phyloP scores from a whole-genome alignment of 2,797 vertebrate species.

The Gouania willdenowi region DNA sequence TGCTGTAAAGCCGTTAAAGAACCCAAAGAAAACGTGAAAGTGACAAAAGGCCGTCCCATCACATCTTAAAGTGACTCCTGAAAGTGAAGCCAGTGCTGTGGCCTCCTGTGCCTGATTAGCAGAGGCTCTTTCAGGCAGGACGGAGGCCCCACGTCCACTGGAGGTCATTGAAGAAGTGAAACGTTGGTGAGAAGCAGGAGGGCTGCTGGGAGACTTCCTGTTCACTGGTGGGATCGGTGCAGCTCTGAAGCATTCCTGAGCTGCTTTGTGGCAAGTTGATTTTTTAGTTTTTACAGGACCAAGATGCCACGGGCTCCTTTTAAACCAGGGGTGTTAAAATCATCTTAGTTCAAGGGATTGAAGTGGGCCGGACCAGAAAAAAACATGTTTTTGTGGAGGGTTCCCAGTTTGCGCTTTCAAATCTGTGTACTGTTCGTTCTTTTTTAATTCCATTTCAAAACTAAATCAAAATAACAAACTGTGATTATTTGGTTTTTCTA shows the following conservation, averaged over 20 bases:
- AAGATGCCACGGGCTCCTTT: slow-evolving; percentile 27
- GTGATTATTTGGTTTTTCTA: too few relatives aligned
- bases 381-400: too few relatives aligned
- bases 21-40: slow-evolving; percentile 23
- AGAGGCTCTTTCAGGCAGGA: background rate
- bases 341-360: too few relatives aligned
- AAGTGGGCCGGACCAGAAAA: too few relatives aligned
- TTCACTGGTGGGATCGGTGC: background rate
- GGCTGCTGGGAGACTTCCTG: slow-evolving; percentile 45
- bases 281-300: slow-evolving; percentile 12
- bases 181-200: slow-evolving; percentile 17
- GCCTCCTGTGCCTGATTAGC: background rate
- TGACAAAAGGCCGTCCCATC: background rate
- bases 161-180: slow-evolving; percentile 3
- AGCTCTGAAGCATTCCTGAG: slow-evolving; percentile 45
- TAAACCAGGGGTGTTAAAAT: too few relatives aligned
- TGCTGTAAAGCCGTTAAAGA: too few relatives aligned
- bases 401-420: too few relatives aligned
- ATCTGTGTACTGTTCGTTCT: too few relatives aligned
- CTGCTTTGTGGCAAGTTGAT: slow-evolving; percentile 45
- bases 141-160: slow-evolving; percentile 4
- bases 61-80: background rate
- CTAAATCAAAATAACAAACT: too few relatives aligned
- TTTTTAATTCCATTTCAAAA: too few relatives aligned
- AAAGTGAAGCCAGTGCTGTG: slow-evolving; percentile 4